Percentiles rank a stretch among this genome's conserved stretches.
These are phyloP conservation scores for Paratrypauchen microcephalus DNA, from an alignment of 2,797 vertebrate species.

Conservation along the genomic window DNA sequence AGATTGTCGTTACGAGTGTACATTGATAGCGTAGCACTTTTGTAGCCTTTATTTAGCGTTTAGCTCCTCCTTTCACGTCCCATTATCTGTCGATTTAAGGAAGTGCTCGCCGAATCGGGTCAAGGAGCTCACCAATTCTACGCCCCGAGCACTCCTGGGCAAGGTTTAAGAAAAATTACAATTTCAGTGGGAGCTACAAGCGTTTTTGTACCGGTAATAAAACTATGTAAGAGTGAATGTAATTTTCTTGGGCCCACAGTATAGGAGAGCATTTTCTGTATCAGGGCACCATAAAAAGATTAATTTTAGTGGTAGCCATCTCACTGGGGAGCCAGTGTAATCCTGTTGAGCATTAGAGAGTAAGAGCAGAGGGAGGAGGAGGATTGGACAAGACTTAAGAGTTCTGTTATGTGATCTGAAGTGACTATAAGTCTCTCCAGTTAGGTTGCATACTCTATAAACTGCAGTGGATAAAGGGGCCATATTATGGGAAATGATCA, in stretches of 20 bases:
- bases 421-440: background rate
- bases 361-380: conserved; percentile 28
- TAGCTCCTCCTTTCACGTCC: conserved; percentile 47
- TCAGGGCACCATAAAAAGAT: conserved; percentile 61
- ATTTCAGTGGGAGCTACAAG: conserved; percentile 36
- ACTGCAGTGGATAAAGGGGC: background rate
- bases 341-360: conserved; percentile 56
- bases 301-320: conserved; percentile 56
- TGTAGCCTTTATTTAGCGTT: conserved; percentile 71
- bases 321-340: conserved; percentile 57
- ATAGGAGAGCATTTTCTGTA: conserved; percentile 49
- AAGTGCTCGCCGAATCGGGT: conserved; percentile 57
- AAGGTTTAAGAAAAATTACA: conserved; percentile 33
- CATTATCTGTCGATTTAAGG: conserved; percentile 62
- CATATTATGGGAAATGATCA: background rate
- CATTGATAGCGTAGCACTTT: conserved; percentile 72
- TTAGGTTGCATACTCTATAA: background rate
- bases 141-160: conserved; percentile 37
- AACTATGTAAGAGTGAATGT: conserved; percentile 29
- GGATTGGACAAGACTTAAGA: conserved; percentile 10
- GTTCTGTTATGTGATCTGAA: conserved; percentile 5
- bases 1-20: conserved; percentile 73
- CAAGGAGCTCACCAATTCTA: conserved; percentile 49
- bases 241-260: conserved; percentile 41
- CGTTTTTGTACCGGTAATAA: conserved; percentile 37